These are phyloP conservation scores for Eristalinus sepulchralis DNA, from an alignment of 2,888 invertebrate species.

Conservation along the genomic window DNA sequence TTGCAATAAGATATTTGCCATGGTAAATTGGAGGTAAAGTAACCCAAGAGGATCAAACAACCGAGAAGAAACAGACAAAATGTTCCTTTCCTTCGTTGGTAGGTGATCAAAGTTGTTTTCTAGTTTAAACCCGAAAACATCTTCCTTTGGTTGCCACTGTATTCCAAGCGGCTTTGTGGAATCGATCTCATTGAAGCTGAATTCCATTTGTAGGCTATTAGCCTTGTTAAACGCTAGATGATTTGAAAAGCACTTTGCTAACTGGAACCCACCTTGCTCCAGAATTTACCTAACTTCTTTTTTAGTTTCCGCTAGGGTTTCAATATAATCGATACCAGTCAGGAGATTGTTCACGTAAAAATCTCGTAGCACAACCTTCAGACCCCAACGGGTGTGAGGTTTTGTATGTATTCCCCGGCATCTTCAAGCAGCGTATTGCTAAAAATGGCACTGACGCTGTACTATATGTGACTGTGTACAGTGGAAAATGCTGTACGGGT, in stretches of 20 bases:
- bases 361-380: conserved; percentile 16
- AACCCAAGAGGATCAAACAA: conserved; percentile 63
- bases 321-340: conserved; percentile 17
- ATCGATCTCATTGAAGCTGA: conserved; percentile 5
- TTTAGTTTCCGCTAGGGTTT: not conserved
- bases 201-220: conserved; percentile 10
- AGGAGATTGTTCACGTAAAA: conserved; percentile 64
- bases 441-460: too few relatives aligned
- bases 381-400: conserved; percentile 23
- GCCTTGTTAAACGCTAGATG: not conserved
- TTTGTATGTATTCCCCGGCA: not conserved
- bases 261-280: too few relatives aligned
- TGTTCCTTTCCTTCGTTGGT: not conserved
- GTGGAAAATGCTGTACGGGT: conserved; percentile 7
- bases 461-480: too few relatives aligned
- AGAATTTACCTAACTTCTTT: not conserved
- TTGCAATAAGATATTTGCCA: conserved; percentile 54
- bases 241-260: conserved; percentile 31
- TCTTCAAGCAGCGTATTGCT: too few relatives aligned
- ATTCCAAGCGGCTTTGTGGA: conserved; percentile 47
- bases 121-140: not conserved
- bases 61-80: not conserved
- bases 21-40: conserved; percentile 36
- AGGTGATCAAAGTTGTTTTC: too few relatives aligned
- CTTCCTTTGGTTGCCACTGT: conserved; percentile 14